Evolutionary conservation across 2,888 invertebrate genomes (phyloP), one percentile per base, ranked within the genome.

Genomic region (Luperina nickerlii): DNA sequence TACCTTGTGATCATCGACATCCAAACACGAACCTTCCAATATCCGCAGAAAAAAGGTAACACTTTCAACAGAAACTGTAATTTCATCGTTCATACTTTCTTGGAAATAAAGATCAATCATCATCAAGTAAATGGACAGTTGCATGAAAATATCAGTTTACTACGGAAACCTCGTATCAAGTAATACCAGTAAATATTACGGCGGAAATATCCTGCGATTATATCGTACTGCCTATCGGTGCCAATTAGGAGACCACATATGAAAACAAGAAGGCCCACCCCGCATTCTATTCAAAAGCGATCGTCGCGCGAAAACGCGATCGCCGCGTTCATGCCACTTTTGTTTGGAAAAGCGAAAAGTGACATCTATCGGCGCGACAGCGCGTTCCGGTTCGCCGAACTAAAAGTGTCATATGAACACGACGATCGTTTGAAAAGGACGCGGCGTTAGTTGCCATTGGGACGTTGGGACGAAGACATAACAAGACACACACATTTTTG

Each of bases 191-290:
- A 57, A 74, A 87, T 84, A 77, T 75, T 66, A 75, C 48, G 45
- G 42, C 51, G 74, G 82, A 87, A 81, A 81, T 87, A 74, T 74
- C 72, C 48, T 42, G 71, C 62, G 70, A 87, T 87, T 87, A 79
- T 70, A 73, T 63, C 69, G 20, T 24, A 70, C 54, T 69, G 4
- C 38, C 54, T 76, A 42, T 45, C 45, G 2, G 45, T 9, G 45
- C 45, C 45, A 9, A 9, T 75, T 73, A 60, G 2, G 20, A 6
- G 42, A n/a, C 13, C 0, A 32, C 1, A 2, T 9, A 83, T 0
- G 11, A 2, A 42, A 32, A 24, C 24, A 2, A 65, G 62, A 76
- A 83, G 85, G 68, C 3, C 13, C 48, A 45, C 45, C 45, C 45
- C 45, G 45, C 45, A 11, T 45, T 11, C 45, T 45, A 13, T 45